Conservation (phyloP, 2,113 vertebrate species). For the Sakesphorus luctuosus region DNA sequence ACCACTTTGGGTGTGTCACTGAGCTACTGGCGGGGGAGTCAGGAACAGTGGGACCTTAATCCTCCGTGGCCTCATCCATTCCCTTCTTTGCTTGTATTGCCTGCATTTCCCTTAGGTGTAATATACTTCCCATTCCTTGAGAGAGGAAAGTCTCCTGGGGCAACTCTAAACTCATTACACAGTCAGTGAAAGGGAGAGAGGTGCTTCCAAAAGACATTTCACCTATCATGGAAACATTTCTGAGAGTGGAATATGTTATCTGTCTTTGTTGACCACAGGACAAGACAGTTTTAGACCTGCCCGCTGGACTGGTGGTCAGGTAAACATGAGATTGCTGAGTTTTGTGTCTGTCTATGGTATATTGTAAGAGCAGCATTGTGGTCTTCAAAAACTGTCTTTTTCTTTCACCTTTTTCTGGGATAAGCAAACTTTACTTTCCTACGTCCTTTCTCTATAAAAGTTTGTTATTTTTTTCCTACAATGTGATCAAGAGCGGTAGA, state of each 20-base stretch:
- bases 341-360: background rate
- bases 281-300: background rate
- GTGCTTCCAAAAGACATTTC: background rate
- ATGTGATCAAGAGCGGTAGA: background rate
- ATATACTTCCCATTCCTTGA: background rate
- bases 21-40: background rate
- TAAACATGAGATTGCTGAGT: background rate
- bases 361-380: background rate
- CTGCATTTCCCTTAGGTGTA: background rate
- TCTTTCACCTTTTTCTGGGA: background rate
- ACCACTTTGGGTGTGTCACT: background rate
- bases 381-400: background rate
- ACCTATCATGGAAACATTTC: background rate
- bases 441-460: background rate
- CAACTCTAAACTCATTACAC: background rate
- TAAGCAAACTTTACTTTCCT: background rate
- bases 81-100: background rate
- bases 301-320: background rate
- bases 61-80: background rate
- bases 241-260: background rate
- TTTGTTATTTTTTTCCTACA: background rate
- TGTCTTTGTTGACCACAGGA: background rate
- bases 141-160: background rate
- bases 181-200: background rate
- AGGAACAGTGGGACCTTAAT: background rate